These are phyloP conservation scores for Bombus ignitus DNA, from an alignment of 1,140 invertebrate species.

Conservation along the genomic window DNA sequence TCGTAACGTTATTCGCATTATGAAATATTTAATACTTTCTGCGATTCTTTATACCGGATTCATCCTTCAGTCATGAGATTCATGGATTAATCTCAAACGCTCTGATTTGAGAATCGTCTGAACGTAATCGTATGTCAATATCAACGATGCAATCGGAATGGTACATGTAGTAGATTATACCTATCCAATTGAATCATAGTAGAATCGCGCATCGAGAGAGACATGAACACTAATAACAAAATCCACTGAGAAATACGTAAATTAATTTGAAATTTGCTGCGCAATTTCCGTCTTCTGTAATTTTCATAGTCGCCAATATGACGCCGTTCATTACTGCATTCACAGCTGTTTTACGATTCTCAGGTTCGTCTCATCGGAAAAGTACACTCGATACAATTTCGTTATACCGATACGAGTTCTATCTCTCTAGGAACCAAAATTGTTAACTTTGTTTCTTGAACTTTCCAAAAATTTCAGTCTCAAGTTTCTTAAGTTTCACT, in stretches of 20 bases:
- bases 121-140: not conserved
- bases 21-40: not conserved
- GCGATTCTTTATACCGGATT: not conserved
- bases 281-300: not conserved
- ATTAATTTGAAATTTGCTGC: not conserved
- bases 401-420: too few species aligned
- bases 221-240: not conserved
- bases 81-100: not conserved
- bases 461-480: too few species aligned
- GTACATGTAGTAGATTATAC: not conserved
- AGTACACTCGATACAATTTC: too few species aligned
- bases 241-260: not conserved
- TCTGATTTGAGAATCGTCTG: not conserved
- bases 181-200: not conserved
- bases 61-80: not conserved
- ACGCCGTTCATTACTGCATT: not conserved
- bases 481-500: too few species aligned
- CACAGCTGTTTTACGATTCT: not conserved
- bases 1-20: not conserved
- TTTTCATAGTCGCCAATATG: not conserved
- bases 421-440: not conserved
- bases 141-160: not conserved
- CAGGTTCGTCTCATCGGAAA: not conserved
- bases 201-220: not conserved
- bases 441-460: not conserved